These are phyloP conservation scores for Drosophila setifemur DNA, from an alignment of 1,140 invertebrate species.

Conservation along the genomic window DNA sequence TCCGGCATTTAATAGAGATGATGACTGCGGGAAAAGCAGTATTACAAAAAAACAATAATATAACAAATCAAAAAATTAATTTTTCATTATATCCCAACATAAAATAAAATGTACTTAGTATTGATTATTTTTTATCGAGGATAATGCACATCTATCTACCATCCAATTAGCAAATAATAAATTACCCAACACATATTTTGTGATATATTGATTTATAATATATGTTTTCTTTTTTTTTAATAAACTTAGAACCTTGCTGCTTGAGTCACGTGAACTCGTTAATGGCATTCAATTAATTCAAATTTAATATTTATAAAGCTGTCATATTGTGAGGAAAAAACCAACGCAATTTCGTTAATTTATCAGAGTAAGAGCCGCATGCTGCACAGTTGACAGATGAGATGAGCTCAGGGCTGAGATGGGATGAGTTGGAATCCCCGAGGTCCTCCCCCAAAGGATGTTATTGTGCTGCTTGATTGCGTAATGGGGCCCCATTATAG, in stretches of 20 bases:
- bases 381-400: slow-evolving; percentile 28
- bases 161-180: too few species aligned
- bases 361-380: slow-evolving; percentile 15
- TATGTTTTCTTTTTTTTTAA: neutral
- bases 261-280: slow-evolving; percentile 4
- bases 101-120: too few species aligned
- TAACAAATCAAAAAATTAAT: too few species aligned
- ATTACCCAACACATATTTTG: too few species aligned
- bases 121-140: too few species aligned
- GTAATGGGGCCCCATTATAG: slow-evolving; percentile 58
- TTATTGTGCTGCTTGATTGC: slow-evolving; percentile 47
- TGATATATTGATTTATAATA: too few species aligned
- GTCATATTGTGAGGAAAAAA: slow-evolving; percentile 33
- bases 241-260: neutral
- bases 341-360: slow-evolving; percentile 50
- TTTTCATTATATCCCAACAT: too few species aligned
- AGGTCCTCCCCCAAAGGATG: slow-evolving; percentile 56
- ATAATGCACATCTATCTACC: too few species aligned
- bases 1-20: neutral
- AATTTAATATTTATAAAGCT: slow-evolving; percentile 68
- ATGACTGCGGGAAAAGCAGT: too few species aligned
- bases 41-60: too few species aligned
- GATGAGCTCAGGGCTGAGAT: neutral
- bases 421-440: neutral
- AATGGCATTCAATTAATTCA: slow-evolving; percentile 69